Evolutionary conservation across 2,797 vertebrate species (phyloP), one percentile per base, ranked within the genome.

Genomic region (Taenioides sp.): DNA sequence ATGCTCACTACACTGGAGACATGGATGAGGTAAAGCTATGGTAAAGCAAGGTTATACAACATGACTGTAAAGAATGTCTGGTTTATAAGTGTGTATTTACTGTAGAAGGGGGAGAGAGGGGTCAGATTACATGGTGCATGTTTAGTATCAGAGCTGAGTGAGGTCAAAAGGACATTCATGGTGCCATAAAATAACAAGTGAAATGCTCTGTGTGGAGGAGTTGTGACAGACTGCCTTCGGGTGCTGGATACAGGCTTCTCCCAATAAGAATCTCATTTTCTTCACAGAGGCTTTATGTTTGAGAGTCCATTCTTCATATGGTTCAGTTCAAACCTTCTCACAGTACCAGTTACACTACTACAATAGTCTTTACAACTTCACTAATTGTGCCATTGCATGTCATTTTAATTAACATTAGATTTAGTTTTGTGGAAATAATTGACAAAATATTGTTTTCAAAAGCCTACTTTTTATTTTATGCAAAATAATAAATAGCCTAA

Each of bases 21-120:
- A 65, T 50, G 69, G 73, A 83, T 75, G 60, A 81, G 68, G 79
- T 17, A 62, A 54, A 76, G 78, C 52, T 65, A 67, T 54, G 25
- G 64, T 79, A 43, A 14, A 14, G 79, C 75, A 31, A 73, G 68
- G 65, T 65, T 71, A 22, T 11, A 70, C 22, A 50, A 25, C 71
- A 2, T 7, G 37, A 80, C 17, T 2, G 25, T 65, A 67, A 76
- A 77, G n/a, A 66, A 62, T 55, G 59, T 31, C 57, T 69, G 67
- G 54, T 67, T 74, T 77, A 17, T 80, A 75, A 40, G 74, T 68
- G 25, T 28, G 31, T 25, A 43, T 57, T 25, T 59, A 22, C 23
- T 27, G 47, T 61, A 43, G 50, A 54, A 23, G 14, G 28, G 28
- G 37, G 72, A 28, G 63, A 52, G 22, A 59, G 37, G 64, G 1